Conservation (phyloP, 2,797 vertebrate species). For the Sebastes iracundus region DNA sequence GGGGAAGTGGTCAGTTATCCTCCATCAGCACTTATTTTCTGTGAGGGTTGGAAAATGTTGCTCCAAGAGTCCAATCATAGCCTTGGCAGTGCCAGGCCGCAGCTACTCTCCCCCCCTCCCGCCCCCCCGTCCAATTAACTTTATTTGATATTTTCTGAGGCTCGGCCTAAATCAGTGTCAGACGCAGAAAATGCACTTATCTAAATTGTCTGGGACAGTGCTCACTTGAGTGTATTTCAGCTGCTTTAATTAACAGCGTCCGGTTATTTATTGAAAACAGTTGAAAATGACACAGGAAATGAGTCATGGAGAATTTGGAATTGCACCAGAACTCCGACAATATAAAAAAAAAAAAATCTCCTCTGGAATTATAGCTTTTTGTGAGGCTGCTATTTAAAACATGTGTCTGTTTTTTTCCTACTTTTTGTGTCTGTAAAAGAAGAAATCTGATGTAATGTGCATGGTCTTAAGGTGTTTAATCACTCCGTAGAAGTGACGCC, state of each 20-base stretch:
- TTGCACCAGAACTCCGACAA: conserved; percentile 5
- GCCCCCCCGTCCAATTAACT: conserved; percentile 70
- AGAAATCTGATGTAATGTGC: background rate
- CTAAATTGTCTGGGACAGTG: conserved; percentile 78
- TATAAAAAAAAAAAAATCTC: background rate
- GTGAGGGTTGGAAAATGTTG: conserved; percentile 62
- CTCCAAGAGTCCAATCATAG: conserved; percentile 61
- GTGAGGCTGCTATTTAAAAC: background rate
- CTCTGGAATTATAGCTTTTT: background rate
- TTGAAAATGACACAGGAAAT: conserved; percentile 68
- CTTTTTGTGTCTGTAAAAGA: conserved; percentile 7
- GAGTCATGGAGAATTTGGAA: conserved; percentile 52
- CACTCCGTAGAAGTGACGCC: conserved; percentile 1
- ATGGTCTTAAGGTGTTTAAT: background rate
- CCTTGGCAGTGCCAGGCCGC: conserved; percentile 66
- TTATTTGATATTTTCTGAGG: conserved; percentile 77
- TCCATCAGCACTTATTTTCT: conserved; percentile 69
- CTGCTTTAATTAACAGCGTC: conserved; percentile 72
- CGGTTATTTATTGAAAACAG: conserved; percentile 77
- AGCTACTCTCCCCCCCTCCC: conserved; percentile 36
- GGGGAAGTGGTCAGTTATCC: conserved; percentile 61
- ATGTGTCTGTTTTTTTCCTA: conserved; percentile 12
- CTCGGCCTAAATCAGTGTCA: conserved; percentile 77
- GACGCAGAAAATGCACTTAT: conserved; percentile 78
- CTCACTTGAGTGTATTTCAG: conserved; percentile 71